Conservation (phyloP, 2,113 vertebrate genomes). For the Clinocottus analis region DNA sequence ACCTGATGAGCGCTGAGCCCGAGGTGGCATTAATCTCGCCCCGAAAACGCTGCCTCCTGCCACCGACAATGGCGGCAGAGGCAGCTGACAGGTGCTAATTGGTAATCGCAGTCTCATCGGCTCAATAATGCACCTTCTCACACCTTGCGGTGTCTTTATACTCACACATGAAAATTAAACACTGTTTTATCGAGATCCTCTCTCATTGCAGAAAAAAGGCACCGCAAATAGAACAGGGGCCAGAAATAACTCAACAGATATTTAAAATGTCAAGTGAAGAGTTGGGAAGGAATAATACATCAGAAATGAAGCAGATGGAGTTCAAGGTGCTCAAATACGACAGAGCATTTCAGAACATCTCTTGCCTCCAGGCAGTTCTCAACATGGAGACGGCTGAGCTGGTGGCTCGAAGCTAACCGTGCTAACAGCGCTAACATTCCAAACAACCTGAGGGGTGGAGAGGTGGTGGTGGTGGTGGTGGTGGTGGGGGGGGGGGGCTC, state of each 20-base stretch:
- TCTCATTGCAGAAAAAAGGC: not conserved
- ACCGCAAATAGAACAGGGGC: not conserved
- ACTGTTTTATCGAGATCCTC: not conserved
- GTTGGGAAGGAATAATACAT: not conserved
- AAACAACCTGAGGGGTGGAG: too few relatives aligned
- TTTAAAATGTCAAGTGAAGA: not conserved
- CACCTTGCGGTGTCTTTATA: constrained; percentile 32
- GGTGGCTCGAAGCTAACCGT: too few relatives aligned
- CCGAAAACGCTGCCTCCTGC: constrained; percentile 81
- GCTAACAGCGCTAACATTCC: too few relatives aligned
- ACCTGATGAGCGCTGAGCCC: constrained; percentile 37
- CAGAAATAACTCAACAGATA: not conserved
- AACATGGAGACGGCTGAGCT: too few relatives aligned
- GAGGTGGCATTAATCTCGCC: constrained; percentile 83
- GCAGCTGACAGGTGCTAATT: constrained; percentile 89
- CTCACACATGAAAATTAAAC: constrained; percentile 42
- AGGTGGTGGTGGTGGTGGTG: too few relatives aligned
- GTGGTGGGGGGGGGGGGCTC: too few relatives aligned
- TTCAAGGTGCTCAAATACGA: not conserved
- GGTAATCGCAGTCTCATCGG: constrained; percentile 76
- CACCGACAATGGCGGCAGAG: constrained; percentile 30
- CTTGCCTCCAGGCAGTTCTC: too few relatives aligned
- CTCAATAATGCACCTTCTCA: constrained; percentile 40
- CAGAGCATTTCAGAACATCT: not conserved
- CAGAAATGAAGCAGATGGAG: not conserved